Evolutionary conservation across 1,140 invertebrate species (phyloP), one percentile per base, ranked within the genome.

Genomic region (Pseudomyrmex sp.): DNA sequence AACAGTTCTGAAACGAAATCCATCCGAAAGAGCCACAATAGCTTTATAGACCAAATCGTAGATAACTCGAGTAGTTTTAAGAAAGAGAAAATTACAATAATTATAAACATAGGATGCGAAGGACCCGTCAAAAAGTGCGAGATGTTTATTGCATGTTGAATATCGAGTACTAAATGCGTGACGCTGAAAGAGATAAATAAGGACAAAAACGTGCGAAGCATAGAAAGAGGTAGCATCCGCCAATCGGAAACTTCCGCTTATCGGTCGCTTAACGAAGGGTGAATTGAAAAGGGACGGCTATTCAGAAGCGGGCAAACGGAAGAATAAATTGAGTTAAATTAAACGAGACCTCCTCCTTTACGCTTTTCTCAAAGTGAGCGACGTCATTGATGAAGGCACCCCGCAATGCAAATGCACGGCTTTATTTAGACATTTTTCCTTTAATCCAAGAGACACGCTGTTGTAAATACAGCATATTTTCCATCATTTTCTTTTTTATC

Each of bases 281-380:
- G 70, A 80, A 82, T 82, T 66, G 83, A 63, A 80, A 77, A 85
- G 70, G 56, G 83, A 74, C 65, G 68, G 69, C 82, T 48, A 88
- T 90, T 90, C 85, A 88, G 54, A 61, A 50, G 50, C 82, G 54
- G 63, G 59, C 84, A 83, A 85, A 85, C 72, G 70, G 70, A 70
- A 76, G 85, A 89, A 89, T 88, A 88, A 90, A 90, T 90, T 89
- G 88, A 88, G 75, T 88, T 84, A 63, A 88, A 89, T 89, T 88
- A 88, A 85, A 84, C 66, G 46, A 48, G 68, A 62, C 23, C 54
- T n/a, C 62, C 18, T 62, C 48, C 69, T 56, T 12, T 68, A 61
- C 26, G 62, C 65, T 76, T 73, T 62, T 65, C 63, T 79, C 68
- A 10, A 62, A n/a, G 12, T 52, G 56, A 58, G 44, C 44, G 76